A percentile compares a stretch with the other conserved stretches of the same genome.
Evolutionary conservation across 2,888 invertebrate genomes (phyloP).

Genomic region (Scrobipalpa costella): DNA sequence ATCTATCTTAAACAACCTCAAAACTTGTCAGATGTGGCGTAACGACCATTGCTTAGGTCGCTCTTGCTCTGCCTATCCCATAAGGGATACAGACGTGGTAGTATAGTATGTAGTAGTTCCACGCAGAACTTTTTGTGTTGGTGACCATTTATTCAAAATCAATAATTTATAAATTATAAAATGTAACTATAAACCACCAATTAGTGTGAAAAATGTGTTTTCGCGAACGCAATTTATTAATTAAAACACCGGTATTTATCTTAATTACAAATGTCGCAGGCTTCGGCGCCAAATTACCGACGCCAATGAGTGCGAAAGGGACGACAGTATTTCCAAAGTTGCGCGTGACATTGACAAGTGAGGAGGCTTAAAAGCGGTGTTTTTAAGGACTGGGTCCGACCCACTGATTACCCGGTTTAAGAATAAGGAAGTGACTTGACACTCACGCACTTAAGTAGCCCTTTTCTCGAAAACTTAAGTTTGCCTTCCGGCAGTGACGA

Average conservation of each 20-base stretch:
- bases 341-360: not conserved
- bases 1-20: no score
- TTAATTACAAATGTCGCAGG: slow-evolving; percentile 10
- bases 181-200: not conserved
- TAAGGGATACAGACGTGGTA: no score
- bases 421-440: slow-evolving; percentile 3
- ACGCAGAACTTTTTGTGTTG: no score
- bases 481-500: not conserved
- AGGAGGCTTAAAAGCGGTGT: not conserved
- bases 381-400: slow-evolving; percentile 3
- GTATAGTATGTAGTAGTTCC: no score
- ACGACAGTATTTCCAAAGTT: not conserved
- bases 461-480: slow-evolving; percentile 5
- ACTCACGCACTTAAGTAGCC: not conserved
- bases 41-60: no score
- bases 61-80: no score
- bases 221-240: slow-evolving; percentile 2
- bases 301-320: not conserved
- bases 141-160: no score
- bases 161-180: not conserved
- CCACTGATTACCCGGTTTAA: not conserved
- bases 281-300: not conserved
- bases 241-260: slow-evolving; percentile 6
- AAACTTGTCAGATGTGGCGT: no score
- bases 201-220: not conserved